Conservation (phyloP, 2,797 vertebrate species). For the Aplochiton taeniatus region DNA sequence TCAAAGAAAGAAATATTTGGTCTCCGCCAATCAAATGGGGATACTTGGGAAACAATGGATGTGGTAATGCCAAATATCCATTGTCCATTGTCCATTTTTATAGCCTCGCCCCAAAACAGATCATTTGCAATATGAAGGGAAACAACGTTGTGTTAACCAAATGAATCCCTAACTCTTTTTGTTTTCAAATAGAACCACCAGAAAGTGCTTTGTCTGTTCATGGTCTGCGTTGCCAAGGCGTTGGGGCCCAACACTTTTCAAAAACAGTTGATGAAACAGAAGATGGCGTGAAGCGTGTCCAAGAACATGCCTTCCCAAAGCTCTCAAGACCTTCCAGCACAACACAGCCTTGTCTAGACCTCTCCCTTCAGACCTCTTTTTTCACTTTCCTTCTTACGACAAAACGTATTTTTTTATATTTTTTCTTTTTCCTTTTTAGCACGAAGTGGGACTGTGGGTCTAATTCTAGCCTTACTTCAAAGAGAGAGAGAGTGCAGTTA, state of each 20-base stretch:
- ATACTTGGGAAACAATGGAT: slow-evolving; percentile 64
- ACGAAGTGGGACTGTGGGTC: no score
- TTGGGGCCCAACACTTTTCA: slow-evolving; percentile 21
- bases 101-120: slow-evolving; percentile 56
- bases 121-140: slow-evolving; percentile 52
- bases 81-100: slow-evolving; percentile 68
- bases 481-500: neutral
- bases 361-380: slow-evolving; percentile 10
- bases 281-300: slow-evolving; percentile 44
- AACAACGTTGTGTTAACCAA: slow-evolving; percentile 49
- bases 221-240: slow-evolving; percentile 30
- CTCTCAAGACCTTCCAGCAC: slow-evolving; percentile 2
- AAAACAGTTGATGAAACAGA: slow-evolving; percentile 43
- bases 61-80: slow-evolving; percentile 57
- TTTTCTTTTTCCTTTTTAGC: no score
- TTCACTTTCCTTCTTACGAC: neutral
- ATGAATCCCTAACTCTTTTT: slow-evolving; percentile 42
- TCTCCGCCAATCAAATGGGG: slow-evolving; percentile 40
- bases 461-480: neutral
- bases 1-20: slow-evolving; percentile 59
- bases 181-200: slow-evolving; percentile 45
- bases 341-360: neutral
- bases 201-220: slow-evolving; percentile 35
- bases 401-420: no score
- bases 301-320: slow-evolving; percentile 33